Evolutionary conservation across 2,113 vertebrate species (phyloP).

Genomic region (Etheostoma spectabile): DNA sequence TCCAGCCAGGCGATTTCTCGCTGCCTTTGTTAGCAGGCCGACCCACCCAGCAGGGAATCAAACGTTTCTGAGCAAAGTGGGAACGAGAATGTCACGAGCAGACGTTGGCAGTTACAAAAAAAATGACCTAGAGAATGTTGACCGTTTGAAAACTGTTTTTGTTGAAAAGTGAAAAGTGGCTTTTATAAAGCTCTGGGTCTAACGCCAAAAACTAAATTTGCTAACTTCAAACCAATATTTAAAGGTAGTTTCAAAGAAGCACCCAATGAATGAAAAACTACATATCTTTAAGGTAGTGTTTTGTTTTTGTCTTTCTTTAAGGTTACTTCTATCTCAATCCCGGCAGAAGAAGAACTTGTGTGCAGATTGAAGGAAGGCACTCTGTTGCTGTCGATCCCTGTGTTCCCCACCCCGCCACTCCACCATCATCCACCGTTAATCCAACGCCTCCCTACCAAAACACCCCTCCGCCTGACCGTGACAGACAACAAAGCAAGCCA

Average conservation of each 20-base stretch:
- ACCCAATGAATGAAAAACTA: not conserved
- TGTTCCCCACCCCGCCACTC: slow-evolving; percentile 30
- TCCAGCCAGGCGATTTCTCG: slow-evolving; percentile 55
- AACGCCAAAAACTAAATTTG: not conserved
- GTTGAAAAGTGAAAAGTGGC: slow-evolving; percentile 79
- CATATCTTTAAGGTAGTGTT: not conserved
- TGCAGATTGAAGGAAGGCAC: slow-evolving; percentile 42
- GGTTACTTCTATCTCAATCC: slow-evolving; percentile 22
- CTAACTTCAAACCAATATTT: not conserved
- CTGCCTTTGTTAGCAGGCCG: slow-evolving; percentile 65
- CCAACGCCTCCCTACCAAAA: slow-evolving; percentile 32
- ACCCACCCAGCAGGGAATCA: slow-evolving; percentile 73
- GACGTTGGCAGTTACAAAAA: slow-evolving; percentile 61
- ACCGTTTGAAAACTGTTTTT: slow-evolving; percentile 78
- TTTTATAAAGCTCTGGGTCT: slow-evolving; percentile 83
- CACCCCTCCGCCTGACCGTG: not conserved
- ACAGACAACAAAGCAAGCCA: not conserved
- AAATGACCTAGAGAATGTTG: slow-evolving; percentile 84
- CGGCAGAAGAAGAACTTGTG: slow-evolving; percentile 19
- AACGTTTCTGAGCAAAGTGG: slow-evolving; percentile 69
- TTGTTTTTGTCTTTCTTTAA: slow-evolving; percentile 38
- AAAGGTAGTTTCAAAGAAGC: not conserved
- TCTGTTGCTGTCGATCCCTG: slow-evolving; percentile 52
- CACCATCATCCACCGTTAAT: slow-evolving; percentile 22
- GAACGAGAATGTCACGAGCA: slow-evolving; percentile 71